Percentiles rank a stretch among this genome's conserved stretches.
phyloP scores from a whole-genome alignment of 2,113 vertebrate species.

The Coryphaenoides rupestris region DNA sequence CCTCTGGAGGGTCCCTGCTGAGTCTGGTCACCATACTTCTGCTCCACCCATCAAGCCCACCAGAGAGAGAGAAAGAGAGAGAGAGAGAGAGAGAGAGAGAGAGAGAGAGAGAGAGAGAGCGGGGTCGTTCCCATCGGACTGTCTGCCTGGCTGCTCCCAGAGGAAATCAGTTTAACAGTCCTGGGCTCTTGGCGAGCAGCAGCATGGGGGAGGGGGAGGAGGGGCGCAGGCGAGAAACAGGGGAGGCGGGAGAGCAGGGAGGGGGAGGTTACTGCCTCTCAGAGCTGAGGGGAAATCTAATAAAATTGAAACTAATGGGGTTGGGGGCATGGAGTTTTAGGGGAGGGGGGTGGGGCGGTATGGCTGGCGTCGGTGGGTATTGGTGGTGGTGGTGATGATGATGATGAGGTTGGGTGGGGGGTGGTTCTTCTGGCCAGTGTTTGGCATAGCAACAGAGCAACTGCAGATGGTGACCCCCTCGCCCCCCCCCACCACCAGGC shows the following conservation, averaged over 20 bases:
- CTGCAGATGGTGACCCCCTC: slow-evolving; percentile 78
- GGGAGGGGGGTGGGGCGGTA: slow-evolving; percentile 59
- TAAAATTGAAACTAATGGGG: slow-evolving; percentile 71
- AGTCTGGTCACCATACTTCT: no score
- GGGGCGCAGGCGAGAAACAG: not conserved
- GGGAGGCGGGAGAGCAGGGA: slow-evolving; percentile 30
- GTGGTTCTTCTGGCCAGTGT: slow-evolving; percentile 75
- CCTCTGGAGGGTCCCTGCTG: no score
- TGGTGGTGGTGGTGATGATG: slow-evolving; percentile 53
- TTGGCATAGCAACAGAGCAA: slow-evolving; percentile 68
- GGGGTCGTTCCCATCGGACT: slow-evolving; percentile 58
- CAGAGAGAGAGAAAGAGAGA: no score
- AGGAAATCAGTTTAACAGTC: slow-evolving; percentile 77
- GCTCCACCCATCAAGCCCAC: no score
- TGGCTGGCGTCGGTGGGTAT: slow-evolving; percentile 53
- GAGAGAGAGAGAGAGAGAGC: no score
- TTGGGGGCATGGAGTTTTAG: slow-evolving; percentile 52
- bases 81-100: no score
- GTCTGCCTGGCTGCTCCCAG: slow-evolving; percentile 62
- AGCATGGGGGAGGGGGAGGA: slow-evolving; percentile 44
- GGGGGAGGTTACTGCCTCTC: slow-evolving; percentile 64
- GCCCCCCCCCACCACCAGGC: slow-evolving; percentile 30
- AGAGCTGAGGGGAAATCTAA: slow-evolving; percentile 72
- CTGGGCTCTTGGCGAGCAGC: slow-evolving; percentile 60
- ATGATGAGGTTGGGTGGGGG: slow-evolving; percentile 72